Percentiles rank a stretch among this genome's conserved stretches.
Evolutionary conservation across 64 coral and sea anemone species (phyloP).

Genomic region (Actinia equina): DNA sequence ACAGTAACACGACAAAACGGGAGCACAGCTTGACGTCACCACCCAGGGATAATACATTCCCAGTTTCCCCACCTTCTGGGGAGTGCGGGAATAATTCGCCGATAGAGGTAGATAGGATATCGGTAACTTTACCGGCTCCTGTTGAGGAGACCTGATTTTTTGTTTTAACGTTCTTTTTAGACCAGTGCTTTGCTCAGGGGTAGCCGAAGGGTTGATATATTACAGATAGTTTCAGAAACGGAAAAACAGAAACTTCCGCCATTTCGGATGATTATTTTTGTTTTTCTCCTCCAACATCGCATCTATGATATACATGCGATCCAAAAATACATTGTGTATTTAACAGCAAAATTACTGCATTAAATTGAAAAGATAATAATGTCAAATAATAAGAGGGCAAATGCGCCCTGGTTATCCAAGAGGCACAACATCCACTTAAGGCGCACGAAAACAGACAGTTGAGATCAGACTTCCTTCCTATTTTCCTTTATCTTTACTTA

Average conservation of each 20-base stretch:
- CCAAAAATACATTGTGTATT: neutral
- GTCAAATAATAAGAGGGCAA: no score
- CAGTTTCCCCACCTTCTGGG: neutral
- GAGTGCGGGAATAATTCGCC: constrained; percentile 23
- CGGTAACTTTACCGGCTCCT: constrained; percentile 73
- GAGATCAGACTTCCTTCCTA: no score
- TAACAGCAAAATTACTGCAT: no score
- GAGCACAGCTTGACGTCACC: constrained; percentile 5
- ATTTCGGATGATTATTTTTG: neutral
- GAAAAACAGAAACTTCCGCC: neutral
- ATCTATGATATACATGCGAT: neutral
- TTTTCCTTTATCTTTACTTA: no score
- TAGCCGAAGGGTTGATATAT: neutral
- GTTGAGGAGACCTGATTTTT: neutral
- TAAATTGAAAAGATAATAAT: no score
- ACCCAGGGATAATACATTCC: neutral
- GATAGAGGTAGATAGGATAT: constrained; percentile 73
- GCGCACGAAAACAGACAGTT: no score
- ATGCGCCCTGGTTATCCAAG: no score
- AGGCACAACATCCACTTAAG: no score
- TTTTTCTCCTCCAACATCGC: neutral
- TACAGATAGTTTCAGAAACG: no score
- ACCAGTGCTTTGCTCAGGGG: neutral
- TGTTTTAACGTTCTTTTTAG: neutral
- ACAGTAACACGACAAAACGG: neutral